Evolutionary conservation across 2,888 invertebrate species (phyloP).

Genomic region (Mylabris sibirica): DNA sequence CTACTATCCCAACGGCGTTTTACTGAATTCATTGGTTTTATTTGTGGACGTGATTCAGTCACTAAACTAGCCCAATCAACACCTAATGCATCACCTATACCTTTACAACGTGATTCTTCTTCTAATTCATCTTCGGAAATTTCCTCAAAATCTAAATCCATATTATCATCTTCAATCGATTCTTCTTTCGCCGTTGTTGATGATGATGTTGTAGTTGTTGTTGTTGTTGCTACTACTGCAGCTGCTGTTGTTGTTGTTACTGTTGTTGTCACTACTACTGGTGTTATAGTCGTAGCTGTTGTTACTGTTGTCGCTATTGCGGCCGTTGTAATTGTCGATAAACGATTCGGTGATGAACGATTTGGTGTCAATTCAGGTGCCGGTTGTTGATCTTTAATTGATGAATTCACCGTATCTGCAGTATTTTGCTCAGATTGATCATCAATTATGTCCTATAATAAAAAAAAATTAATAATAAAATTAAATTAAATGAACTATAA

Average conservation of each 20-base stretch:
- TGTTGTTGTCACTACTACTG: background rate
- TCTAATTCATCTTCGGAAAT: constrained; percentile 90
- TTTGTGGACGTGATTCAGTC: constrained; percentile 73
- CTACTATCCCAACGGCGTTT: constrained; percentile 84
- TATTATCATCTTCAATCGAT: constrained; percentile 74
- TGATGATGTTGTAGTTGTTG: background rate
- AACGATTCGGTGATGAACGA: constrained; percentile 38
- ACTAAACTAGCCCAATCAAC: constrained; percentile 94
- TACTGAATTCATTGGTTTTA: constrained; percentile 64
- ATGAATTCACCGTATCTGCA: constrained; percentile 44
- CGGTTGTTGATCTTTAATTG: constrained; percentile 50
- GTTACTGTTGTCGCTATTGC: background rate
- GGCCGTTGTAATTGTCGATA: constrained; percentile 22
- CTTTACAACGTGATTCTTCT: constrained; percentile 76
- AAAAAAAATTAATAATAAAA: constrained; percentile 17
- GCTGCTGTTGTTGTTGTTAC: background rate
- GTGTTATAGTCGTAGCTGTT: background rate
- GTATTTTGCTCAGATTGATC: constrained; percentile 44
- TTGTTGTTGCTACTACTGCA: background rate
- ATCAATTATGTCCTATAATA: constrained; percentile 45
- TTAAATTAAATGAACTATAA: constrained; percentile 14
- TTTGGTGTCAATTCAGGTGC: constrained; percentile 44
- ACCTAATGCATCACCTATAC: constrained; percentile 90
- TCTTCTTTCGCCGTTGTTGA: constrained; percentile 56
- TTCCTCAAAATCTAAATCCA: constrained; percentile 85